Conservation (phyloP, 2,888 invertebrate species). For the Nezara viridula region DNA sequence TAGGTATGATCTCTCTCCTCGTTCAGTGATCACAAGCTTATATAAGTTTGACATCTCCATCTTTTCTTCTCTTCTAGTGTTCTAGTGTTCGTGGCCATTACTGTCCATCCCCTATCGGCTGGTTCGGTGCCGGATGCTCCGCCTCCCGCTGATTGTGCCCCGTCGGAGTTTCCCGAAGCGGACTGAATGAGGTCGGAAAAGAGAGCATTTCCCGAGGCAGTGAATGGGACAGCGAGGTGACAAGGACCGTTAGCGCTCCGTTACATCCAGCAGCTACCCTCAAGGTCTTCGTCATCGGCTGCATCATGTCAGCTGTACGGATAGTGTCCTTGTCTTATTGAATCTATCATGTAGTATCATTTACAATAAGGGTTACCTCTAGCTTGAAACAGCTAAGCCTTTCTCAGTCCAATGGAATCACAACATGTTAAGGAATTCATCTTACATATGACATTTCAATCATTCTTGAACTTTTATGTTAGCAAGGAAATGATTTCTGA, state of each 20-base stretch:
- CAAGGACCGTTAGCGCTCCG: constrained; percentile 34
- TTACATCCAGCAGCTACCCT: not conserved
- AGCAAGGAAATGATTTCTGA: too few species aligned
- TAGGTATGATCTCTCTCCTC: too few species aligned
- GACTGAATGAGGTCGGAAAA: constrained; percentile 50
- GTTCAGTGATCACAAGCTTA: too few species aligned
- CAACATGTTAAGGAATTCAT: too few species aligned
- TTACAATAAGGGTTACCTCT: not conserved
- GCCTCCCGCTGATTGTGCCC: constrained; percentile 8
- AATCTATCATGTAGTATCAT: not conserved
- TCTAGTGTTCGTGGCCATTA: not conserved
- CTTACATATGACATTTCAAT: too few species aligned
- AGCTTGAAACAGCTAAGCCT: too few species aligned
- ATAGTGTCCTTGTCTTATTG: not conserved
- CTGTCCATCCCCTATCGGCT: not conserved
- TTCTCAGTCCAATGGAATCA: too few species aligned
- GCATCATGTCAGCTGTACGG: not conserved
- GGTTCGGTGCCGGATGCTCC: not conserved
- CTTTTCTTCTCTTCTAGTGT: too few species aligned
- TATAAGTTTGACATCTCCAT: too few species aligned
- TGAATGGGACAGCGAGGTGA: constrained; percentile 45
- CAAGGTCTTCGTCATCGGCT: constrained; percentile 37
- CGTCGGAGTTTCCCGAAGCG: constrained; percentile 6
- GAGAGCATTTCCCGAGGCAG: constrained; percentile 52
- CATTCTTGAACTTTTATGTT: too few species aligned